Evolutionary conservation across 2,113 vertebrate genomes (phyloP), one percentile per base, ranked within the genome.

Genomic region (Polyodon spathula): DNA sequence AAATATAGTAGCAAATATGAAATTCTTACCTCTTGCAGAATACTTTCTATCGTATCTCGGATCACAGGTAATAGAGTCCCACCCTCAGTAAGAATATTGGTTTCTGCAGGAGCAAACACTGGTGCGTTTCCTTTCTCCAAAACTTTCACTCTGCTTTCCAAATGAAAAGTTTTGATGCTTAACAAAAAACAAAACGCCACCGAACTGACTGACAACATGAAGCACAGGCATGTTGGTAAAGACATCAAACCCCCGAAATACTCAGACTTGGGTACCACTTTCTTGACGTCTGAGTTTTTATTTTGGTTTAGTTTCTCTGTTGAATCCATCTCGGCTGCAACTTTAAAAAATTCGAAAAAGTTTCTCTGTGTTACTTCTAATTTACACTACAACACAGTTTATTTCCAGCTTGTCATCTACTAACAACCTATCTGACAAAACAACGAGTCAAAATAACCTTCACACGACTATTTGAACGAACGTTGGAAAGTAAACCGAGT

Each of bases 1-100:
- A 27, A 27, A 27, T 27, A 27, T 3, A 2, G 27, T 27, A 27
- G 27, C 1, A 3, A 1, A 27, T 27, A 27, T 27, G 27, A 1
- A 16, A 14, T 0, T 58, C 83, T 87, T 88, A 95, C 93, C 92
- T 96, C 90, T 15, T 84, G 79, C 68, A 92, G 75, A 8, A 94
- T 77, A 54, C 73, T 81, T 69, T 87, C 88, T 69, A 95, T 71
- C 40, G 85, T 81, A 10, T 76, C 66, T 72, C 82, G 81, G 78
- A 87, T 79, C 72, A 84, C 84, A 51, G 86, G 76, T 54, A 85
- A 64, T 27, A 89, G 77, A 64, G 73, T 77, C 59, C 80, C 85
- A 70, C 73, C 81, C 66, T 78, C 64, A 50, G 68, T 73, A 39
- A 78, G 70, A 66, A 79, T 78, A 54, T 63, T 64, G 27, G 39